phyloP scores from a whole-genome alignment of 2,888 invertebrate species.

The Drosophila villosipedis region DNA sequence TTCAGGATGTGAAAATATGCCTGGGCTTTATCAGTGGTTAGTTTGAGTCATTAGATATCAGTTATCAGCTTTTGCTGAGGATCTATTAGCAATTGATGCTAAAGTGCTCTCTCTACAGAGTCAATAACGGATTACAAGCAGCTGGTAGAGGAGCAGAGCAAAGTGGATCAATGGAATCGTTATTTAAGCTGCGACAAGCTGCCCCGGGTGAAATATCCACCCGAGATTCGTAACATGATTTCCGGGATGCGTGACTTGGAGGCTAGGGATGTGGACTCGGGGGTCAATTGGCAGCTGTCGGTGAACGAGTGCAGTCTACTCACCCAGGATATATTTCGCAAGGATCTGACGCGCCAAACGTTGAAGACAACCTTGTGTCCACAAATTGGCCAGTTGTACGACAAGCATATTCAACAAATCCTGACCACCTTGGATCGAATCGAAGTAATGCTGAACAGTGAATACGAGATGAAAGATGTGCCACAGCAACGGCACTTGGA shows the following conservation, averaged over 20 bases:
- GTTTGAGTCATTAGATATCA: background rate
- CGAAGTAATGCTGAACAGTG: constrained; percentile 29
- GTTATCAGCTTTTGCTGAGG: background rate
- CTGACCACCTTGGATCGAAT: constrained; percentile 41
- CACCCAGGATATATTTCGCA: constrained; percentile 60
- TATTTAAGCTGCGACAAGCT: constrained; percentile 74
- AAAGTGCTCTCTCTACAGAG: constrained; percentile 32
- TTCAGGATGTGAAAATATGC: constrained; percentile 64
- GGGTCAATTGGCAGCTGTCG: constrained; percentile 69
- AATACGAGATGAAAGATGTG: constrained; percentile 34
- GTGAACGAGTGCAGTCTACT: constrained; percentile 78
- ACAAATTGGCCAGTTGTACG: constrained; percentile 68
- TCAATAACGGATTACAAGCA: constrained; percentile 38
- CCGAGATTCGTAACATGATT: constrained; percentile 68
- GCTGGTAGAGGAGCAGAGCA: constrained; percentile 34
- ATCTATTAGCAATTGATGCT: no score
- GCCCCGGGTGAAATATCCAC: constrained; percentile 67
- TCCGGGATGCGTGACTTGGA: constrained; percentile 57
- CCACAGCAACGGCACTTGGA: constrained; percentile 27
- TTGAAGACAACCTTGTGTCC: constrained; percentile 42
- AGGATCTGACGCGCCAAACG: constrained; percentile 63
- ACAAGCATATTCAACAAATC: constrained; percentile 52
- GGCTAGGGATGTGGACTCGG: constrained; percentile 14
- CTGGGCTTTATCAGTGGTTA: constrained; percentile 62
- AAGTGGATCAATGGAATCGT: constrained; percentile 60